Evolutionary conservation across 23 tunicate species (phyloP).

Genomic region (Ciona savignyi): DNA sequence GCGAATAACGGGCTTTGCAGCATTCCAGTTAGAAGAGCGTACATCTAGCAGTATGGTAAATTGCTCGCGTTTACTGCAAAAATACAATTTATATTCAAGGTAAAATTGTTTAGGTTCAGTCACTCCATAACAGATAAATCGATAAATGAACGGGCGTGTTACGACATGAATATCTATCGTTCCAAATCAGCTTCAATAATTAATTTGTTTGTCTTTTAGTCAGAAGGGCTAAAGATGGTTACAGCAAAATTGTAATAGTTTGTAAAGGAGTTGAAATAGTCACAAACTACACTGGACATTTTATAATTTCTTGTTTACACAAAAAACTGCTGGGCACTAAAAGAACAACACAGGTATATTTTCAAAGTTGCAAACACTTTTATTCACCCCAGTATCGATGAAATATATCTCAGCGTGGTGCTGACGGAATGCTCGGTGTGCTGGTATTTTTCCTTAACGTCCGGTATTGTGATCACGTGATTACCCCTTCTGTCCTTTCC

Average conservation of each 20-base stretch:
- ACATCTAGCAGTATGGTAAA: constrained; percentile 52
- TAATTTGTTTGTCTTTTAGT: too few species aligned
- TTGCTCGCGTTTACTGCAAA: constrained; percentile 11
- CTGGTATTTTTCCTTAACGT: constrained; percentile 48
- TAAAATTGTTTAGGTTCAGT: too few species aligned
- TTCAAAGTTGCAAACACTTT: background rate
- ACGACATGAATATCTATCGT: too few species aligned
- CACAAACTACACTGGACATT: too few species aligned
- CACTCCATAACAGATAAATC: background rate
- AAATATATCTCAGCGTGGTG: constrained; percentile 53
- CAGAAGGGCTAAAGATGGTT: too few species aligned
- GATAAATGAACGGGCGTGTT: background rate
- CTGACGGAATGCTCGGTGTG: constrained; percentile 46
- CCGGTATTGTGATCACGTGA: constrained; percentile 59
- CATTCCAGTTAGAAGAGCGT: constrained; percentile 57
- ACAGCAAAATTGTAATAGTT: too few species aligned
- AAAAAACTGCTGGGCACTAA: too few species aligned
- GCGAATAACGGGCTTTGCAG: constrained; percentile 49
- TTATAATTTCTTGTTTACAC: too few species aligned
- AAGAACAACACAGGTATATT: too few species aligned
- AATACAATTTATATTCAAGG: constrained; percentile 2
- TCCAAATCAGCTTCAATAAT: too few species aligned
- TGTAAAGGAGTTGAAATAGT: too few species aligned
- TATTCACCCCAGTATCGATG: constrained; percentile 39
- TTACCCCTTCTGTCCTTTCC: constrained; percentile 72